Base-by-base conservation (phyloP, 2,797 vertebrate species). In the Threskiornis aethiopicus region DNA sequence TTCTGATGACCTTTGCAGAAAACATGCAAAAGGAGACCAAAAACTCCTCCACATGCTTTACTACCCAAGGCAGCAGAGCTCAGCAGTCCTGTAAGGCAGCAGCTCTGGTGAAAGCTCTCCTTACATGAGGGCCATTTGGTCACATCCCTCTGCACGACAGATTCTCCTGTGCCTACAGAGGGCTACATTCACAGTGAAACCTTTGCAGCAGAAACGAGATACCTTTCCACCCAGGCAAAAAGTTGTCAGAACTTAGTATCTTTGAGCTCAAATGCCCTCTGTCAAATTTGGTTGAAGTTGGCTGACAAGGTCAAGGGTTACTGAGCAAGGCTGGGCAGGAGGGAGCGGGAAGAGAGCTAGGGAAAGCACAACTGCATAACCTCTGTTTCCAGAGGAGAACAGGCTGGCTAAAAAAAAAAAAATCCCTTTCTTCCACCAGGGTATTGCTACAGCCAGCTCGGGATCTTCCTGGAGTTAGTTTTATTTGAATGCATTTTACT, bases 101-200 rank as follows among this genome's bases (percentile, higher is more conserved):
- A 41, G 52, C 52, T 82, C 61, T 46, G 21, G 18, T 28, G 58
- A 80, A 73, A 89, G 24, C 7, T 83, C 31, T 26, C 76, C 72
- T 75, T 1, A 0, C 26, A 13, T 2, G 2, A 54, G 8, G 28
- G 35, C 20, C 5, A 0, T 31, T 58, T 2, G 1, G 10, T 59
- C 77, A 55, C 55, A 57, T 26, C 8, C 55, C 31, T 46, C n/a
- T 13, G 24, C 20, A 57, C 0, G 0, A 39, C 1, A 2, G 52
- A 52, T 47, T 67, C 14, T 69, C n/a, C n/a, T 5, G 10, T 16
- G 29, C 52, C 62, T 64, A 44, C 15, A 39, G 29, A 51, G 3
- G 44, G 57, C 49, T 42, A 16, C 13, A 19, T 14, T 42, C n/a
- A 18, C 37, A 37, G 15, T 24, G 47, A 42, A 83, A 42, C 9